Conservation (phyloP, 2,888 invertebrate genomes). For the Galerucella calmariensis region DNA sequence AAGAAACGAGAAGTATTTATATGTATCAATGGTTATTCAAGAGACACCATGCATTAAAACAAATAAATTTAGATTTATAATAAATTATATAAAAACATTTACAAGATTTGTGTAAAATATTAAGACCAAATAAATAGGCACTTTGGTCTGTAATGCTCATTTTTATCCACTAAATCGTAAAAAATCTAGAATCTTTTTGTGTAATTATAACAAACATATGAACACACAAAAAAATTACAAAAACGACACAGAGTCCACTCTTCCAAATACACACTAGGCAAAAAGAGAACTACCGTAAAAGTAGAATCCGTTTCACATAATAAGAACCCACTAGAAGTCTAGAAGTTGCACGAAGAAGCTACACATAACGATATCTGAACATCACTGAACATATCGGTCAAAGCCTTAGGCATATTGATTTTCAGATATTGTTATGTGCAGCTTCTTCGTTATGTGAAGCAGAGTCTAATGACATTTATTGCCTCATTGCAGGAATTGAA, state of each 20-base stretch:
- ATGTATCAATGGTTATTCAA: not conserved
- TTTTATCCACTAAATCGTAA: conserved; percentile 42
- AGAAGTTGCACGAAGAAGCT: no score
- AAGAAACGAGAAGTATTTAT: not conserved
- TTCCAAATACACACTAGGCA: conserved; percentile 1
- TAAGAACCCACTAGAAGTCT: no score
- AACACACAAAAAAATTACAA: conserved; percentile 39
- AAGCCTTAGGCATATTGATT: no score
- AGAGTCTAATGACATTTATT: no score
- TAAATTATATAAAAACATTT: conserved; percentile 42
- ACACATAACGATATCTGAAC: no score
- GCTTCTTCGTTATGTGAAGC: no score
- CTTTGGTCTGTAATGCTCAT: conserved; percentile 59
- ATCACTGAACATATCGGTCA: no score
- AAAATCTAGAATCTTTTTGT: conserved; percentile 45
- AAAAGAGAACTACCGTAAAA: not conserved
- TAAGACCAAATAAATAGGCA: conserved; percentile 60
- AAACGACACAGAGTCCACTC: conserved; percentile 42
- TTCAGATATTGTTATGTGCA: no score
- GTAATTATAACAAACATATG: conserved; percentile 44
- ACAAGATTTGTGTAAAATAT: conserved; percentile 43
- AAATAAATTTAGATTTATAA: conserved; percentile 37
- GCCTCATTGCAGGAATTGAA: no score
- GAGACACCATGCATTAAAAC: conserved; percentile 22
- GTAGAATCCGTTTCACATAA: not conserved